A percentile compares a stretch with the other conserved stretches of the same genome.
Conservation (phyloP, 2,797 vertebrate genomes). For the Cyprinella venusta region DNA sequence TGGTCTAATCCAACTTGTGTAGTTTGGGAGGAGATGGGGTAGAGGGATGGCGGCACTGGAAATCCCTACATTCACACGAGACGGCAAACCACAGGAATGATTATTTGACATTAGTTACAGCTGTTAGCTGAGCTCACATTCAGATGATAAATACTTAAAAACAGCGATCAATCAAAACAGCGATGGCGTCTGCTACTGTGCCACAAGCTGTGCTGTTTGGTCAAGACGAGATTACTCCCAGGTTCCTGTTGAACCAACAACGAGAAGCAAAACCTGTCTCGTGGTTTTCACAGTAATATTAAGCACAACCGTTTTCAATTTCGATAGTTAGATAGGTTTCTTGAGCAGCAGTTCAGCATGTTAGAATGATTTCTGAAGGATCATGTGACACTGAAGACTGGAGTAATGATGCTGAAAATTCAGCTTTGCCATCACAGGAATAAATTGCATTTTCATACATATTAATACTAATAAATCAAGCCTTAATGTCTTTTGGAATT, state of each 20-base stretch:
- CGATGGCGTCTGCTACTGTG: conserved; percentile 18
- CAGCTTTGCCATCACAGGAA: background rate
- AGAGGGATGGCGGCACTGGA: conserved; percentile 15
- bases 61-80: conserved; percentile 2
- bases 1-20: conserved; percentile 56
- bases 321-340: background rate
- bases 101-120: conserved; percentile 29
- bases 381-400: background rate
- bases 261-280: background rate
- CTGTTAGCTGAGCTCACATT: conserved; percentile 28
- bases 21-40: conserved; percentile 31
- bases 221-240: conserved; percentile 13
- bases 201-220: conserved; percentile 9
- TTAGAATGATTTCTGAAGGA: background rate
- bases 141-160: conserved; percentile 16
- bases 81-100: conserved; percentile 23
- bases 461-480: background rate
- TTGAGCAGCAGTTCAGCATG: background rate
- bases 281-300: background rate
- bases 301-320: background rate
- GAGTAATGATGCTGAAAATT: background rate
- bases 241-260: conserved; percentile 22
- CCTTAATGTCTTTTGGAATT: background rate
- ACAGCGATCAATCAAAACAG: conserved; percentile 19
- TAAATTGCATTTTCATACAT: background rate